Percentiles rank a stretch among this genome's conserved stretches.
Evolutionary conservation across 2,797 vertebrate genomes (phyloP).

Genomic region (Myotis vivesi): DNA sequence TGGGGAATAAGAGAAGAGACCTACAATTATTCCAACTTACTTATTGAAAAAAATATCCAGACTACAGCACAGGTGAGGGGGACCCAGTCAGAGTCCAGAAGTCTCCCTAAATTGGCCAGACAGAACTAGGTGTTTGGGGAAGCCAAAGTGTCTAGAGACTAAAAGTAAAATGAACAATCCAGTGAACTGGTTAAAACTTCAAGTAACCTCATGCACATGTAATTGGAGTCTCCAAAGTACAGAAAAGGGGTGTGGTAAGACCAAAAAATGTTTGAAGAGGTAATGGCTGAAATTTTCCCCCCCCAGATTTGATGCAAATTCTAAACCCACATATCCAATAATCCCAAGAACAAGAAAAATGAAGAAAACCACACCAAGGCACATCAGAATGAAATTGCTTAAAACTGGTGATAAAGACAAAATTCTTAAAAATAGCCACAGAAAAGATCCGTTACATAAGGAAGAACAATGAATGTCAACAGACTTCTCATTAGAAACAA

Average conservation of each 20-base stretch:
- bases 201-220: background rate
- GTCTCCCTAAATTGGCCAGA: background rate
- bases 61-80: background rate
- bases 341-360: background rate
- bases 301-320: background rate
- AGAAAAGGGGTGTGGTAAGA: background rate
- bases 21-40: background rate
- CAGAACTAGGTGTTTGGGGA: background rate
- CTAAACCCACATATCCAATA: background rate
- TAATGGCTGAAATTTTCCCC: background rate
- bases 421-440: background rate
- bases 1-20: background rate
- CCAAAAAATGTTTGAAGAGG: background rate
- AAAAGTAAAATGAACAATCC: background rate
- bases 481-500: background rate
- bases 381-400: background rate
- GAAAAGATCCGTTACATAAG: background rate
- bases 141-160: background rate
- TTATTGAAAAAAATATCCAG: background rate
- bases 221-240: background rate
- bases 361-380: constrained; percentile 9
- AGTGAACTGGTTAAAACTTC: background rate
- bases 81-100: background rate
- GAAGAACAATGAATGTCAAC: background rate
- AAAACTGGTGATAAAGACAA: background rate